Evolutionary conservation across 1,140 invertebrate species (phyloP).

Genomic region (Pogonus chalceus): DNA sequence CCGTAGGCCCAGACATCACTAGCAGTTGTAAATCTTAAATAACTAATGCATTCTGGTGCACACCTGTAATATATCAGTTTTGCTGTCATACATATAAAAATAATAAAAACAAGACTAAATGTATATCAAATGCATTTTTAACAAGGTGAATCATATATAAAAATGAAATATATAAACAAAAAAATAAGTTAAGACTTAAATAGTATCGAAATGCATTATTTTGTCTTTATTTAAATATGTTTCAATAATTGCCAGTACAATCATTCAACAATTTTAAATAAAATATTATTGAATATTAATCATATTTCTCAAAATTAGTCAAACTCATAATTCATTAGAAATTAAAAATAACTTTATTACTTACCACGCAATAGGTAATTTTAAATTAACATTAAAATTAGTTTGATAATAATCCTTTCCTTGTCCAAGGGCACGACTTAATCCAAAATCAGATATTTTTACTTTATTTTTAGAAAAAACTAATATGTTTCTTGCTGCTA

Average conservation of each 20-base stretch:
- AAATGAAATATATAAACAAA: neutral
- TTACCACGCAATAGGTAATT: constrained; percentile 95
- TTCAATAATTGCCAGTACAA: too few relatives aligned
- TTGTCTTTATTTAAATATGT: too few relatives aligned
- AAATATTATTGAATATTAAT: too few relatives aligned
- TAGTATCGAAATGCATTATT: too few relatives aligned
- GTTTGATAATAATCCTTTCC: constrained; percentile 99
- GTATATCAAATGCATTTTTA: too few relatives aligned
- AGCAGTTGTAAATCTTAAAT: constrained; percentile 87
- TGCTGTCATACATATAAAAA: neutral
- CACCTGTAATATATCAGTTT: too few relatives aligned
- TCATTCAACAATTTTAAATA: too few relatives aligned
- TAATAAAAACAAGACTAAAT: too few relatives aligned
- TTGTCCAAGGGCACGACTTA: constrained; percentile 89
- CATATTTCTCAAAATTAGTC: too few relatives aligned
- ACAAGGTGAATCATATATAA: too few relatives aligned
- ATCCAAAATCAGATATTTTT: constrained; percentile 96
- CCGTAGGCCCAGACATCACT: constrained; percentile 98
- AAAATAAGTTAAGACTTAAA: neutral
- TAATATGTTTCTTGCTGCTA: constrained; percentile 90
- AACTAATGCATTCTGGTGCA: constrained; percentile 96
- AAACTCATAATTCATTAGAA: too few relatives aligned
- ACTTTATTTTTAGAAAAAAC: constrained; percentile 94
- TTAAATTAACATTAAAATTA: constrained; percentile 96
- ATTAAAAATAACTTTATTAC: too few relatives aligned